Evolutionary conservation across 2,797 vertebrate genomes (phyloP).

Genomic region (Phrynocephalus guinanensis): DNA sequence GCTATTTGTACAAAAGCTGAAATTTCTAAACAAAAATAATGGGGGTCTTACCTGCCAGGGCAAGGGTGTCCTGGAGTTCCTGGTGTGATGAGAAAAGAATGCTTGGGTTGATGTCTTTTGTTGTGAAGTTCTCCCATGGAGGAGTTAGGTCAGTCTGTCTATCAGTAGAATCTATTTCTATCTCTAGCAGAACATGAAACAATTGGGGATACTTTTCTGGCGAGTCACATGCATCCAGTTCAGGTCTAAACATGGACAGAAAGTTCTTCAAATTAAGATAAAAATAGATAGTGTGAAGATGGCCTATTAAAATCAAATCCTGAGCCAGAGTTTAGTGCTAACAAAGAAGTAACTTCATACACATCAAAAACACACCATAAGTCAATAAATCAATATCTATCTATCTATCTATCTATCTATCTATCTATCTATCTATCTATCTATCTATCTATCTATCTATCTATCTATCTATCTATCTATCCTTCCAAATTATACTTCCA

Average conservation of each 20-base stretch:
- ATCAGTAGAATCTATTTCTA: slow-evolving; percentile 91
- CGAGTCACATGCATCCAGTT: slow-evolving; percentile 95
- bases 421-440: too few species aligned
- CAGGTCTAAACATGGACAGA: slow-evolving; percentile 81
- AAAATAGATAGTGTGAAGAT: slow-evolving; percentile 39
- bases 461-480: too few species aligned
- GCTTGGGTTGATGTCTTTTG: slow-evolving; percentile 92
- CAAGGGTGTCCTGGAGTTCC: slow-evolving; percentile 93
- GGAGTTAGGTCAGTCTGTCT: slow-evolving; percentile 95
- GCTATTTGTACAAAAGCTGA: rapidly evolving
- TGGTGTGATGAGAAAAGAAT: slow-evolving; percentile 96
- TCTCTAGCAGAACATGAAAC: slow-evolving; percentile 92
- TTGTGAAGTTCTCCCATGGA: slow-evolving; percentile 96
- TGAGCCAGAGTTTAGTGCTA: neutral
- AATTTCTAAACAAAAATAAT: neutral
- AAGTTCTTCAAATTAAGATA: slow-evolving; percentile 33
- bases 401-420: too few species aligned
- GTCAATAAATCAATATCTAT: too few species aligned
- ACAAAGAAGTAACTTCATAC: neutral
- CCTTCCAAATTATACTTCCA: too few species aligned
- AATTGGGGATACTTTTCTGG: slow-evolving; percentile 98
- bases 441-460: too few species aligned
- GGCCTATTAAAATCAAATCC: slow-evolving; percentile 36
- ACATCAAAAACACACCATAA: neutral
- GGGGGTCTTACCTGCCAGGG: slow-evolving; percentile 84